Evolutionary conservation across 2,797 vertebrate genomes (phyloP).

Genomic region (Etheostoma nigrum): DNA sequence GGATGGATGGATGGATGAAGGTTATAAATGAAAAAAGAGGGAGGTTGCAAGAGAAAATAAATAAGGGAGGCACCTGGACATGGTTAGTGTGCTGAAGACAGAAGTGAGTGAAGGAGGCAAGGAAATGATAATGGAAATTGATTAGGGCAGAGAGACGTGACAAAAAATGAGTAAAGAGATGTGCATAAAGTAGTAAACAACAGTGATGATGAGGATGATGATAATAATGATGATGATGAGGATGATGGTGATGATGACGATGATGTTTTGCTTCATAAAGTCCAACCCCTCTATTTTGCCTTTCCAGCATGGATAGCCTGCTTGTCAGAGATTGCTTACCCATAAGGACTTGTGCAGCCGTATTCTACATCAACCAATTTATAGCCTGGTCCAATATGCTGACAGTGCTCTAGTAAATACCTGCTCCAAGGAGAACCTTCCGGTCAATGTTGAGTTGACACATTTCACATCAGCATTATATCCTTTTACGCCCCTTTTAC

Average conservation of each 20-base stretch:
- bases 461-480: conserved; percentile 62
- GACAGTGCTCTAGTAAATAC: conserved; percentile 59
- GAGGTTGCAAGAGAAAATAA: conserved; percentile 21
- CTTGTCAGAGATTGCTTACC: conserved; percentile 46
- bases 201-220: conserved; percentile 14
- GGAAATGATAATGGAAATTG: conserved; percentile 2
- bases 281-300: background rate
- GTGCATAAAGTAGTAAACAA: conserved; percentile 1
- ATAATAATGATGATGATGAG: conserved; percentile 9
- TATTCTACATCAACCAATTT: conserved; percentile 54
- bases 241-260: background rate
- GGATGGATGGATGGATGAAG: conserved; percentile 32
- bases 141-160: background rate
- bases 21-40: conserved; percentile 34
- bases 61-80: conserved; percentile 16
- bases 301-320: conserved; percentile 11
- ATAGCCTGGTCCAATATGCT: conserved; percentile 56
- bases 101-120: background rate
- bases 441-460: conserved; percentile 58
- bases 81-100: conserved; percentile 27
- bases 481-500: conserved; percentile 37
- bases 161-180: background rate
- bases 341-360: conserved; percentile 20
- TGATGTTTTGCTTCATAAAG: conserved; percentile 29
- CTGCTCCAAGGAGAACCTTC: conserved; percentile 56